Base-by-base conservation (phyloP, 2,113 vertebrate species). In the Laterallus jamaicensis region DNA sequence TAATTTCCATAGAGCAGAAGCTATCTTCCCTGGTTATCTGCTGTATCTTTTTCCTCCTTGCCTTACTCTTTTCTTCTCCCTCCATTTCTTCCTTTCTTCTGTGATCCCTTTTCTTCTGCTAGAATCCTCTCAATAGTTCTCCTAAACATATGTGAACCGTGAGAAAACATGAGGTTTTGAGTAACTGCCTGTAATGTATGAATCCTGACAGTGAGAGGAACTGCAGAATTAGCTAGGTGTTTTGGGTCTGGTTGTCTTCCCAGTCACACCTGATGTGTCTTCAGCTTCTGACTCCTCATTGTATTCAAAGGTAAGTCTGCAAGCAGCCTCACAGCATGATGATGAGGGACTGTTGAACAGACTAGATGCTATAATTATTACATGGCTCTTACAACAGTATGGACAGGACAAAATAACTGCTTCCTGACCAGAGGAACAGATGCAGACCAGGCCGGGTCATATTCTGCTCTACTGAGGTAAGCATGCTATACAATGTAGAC, bases 381-480 rank as follows among this genome's bases (percentile, higher is more conserved):
- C 8, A 3, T 28, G 32, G 32, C 40, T 25, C 39, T 80, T 84
- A 11, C 21, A 59, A 63, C n/a, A 88, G 25, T 52, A 75, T 20
- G 76, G 26, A 31, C 0, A 1, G n/a, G 73, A 77, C 11, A 83
- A 90, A 83, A 75, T 58, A 70, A 37, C 21, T 84, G 3, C 20
- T 82, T 91, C 20, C 24, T 79, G 74, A 62, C 21, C 52, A 54
- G 40, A 40, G 31, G 25, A 75, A 37, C 39, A 74, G 9, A 13
- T 13, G 1, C 32, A 83, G 60, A 25, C 13, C 18, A 84, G 24
- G 49, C 9, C 58, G 69, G 76, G 52, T 7, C 0, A 0, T 64
- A 82, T 75, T 76, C 66, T 86, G 56, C 58, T 70, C 35, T 73
- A 32, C 39, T n/a, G 52, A 78, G 89, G 55, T 15, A 42, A 78